A percentile compares a stretch with the other conserved stretches of the same genome.
These are phyloP conservation scores for Papilio demoleus DNA, from an alignment of 2,888 invertebrate species.

Conservation along the genomic window DNA sequence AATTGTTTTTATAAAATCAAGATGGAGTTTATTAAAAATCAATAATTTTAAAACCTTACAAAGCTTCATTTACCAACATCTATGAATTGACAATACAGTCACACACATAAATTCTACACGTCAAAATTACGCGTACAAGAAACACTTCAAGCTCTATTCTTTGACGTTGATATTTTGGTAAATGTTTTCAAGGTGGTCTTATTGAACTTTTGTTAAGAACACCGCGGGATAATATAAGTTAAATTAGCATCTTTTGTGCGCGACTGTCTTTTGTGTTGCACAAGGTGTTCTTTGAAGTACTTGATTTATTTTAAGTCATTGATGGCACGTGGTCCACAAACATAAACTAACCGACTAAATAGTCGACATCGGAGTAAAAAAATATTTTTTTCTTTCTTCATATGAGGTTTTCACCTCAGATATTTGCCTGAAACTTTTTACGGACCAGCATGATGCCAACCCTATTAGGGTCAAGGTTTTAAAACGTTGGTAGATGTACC, in stretches of 20 bases:
- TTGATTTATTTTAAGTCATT: slow-evolving; percentile 36
- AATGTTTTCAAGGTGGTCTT: slow-evolving; percentile 63
- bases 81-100: slow-evolving; percentile 29
- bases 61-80: neutral
- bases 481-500: no score
- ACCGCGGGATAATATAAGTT: slow-evolving; percentile 56
- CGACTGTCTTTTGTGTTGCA: slow-evolving; percentile 52
- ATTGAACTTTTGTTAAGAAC: slow-evolving; percentile 51
- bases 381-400: no score
- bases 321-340: slow-evolving; percentile 32
- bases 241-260: slow-evolving; percentile 66
- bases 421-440: no score
- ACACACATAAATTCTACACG: slow-evolving; percentile 39
- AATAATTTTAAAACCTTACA: neutral
- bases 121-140: slow-evolving; percentile 38
- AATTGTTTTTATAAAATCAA: no score
- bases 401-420: no score
- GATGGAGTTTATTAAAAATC: neutral
- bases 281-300: slow-evolving; percentile 43
- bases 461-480: no score
- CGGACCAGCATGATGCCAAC: no score
- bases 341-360: neutral
- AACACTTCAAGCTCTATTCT: slow-evolving; percentile 44
- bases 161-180: slow-evolving; percentile 63
- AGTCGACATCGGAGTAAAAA: no score